These are phyloP conservation scores for Ochropleura plecta DNA, from an alignment of 2,888 invertebrate genomes.

Conservation along the genomic window DNA sequence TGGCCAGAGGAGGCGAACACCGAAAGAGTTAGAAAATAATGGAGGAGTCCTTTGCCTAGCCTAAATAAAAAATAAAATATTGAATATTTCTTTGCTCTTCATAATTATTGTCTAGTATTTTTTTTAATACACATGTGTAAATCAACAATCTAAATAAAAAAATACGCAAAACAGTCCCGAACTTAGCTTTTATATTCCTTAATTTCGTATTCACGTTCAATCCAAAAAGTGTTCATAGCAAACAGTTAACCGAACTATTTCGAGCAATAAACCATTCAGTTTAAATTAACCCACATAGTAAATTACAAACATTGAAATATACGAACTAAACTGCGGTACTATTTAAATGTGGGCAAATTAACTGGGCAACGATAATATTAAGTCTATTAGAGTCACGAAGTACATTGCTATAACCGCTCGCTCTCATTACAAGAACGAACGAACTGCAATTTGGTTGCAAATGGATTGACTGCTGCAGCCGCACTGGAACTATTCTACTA, in stretches of 20 bases:
- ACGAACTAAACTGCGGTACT: slow-evolving; percentile 47
- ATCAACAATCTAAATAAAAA: no score
- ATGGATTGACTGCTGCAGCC: slow-evolving; percentile 80
- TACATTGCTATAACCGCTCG: slow-evolving; percentile 74
- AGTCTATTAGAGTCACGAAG: slow-evolving; percentile 83
- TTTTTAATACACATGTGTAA: no score
- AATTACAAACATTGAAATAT: slow-evolving; percentile 59
- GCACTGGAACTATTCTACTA: slow-evolving; percentile 47
- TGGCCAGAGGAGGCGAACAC: no score
- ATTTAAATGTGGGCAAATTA: slow-evolving; percentile 70
- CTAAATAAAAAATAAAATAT: no score
- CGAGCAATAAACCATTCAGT: slow-evolving; percentile 49
- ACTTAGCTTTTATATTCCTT: neutral
- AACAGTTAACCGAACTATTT: slow-evolving; percentile 35
- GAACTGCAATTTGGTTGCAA: slow-evolving; percentile 84
- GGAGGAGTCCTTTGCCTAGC: no score
- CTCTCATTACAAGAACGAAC: slow-evolving; percentile 82
- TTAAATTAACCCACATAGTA: slow-evolving; percentile 58
- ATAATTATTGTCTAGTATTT: no score
- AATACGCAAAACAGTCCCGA: no score
- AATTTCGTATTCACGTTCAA: slow-evolving; percentile 10
- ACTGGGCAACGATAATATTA: slow-evolving; percentile 75
- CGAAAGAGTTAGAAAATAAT: no score
- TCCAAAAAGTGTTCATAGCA: slow-evolving; percentile 12
- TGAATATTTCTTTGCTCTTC: no score